Percentiles rank a stretch among this genome's conserved stretches.
Evolutionary conservation across 2,888 invertebrate genomes (phyloP).

Genomic region (Muschampia plurimacula): DNA sequence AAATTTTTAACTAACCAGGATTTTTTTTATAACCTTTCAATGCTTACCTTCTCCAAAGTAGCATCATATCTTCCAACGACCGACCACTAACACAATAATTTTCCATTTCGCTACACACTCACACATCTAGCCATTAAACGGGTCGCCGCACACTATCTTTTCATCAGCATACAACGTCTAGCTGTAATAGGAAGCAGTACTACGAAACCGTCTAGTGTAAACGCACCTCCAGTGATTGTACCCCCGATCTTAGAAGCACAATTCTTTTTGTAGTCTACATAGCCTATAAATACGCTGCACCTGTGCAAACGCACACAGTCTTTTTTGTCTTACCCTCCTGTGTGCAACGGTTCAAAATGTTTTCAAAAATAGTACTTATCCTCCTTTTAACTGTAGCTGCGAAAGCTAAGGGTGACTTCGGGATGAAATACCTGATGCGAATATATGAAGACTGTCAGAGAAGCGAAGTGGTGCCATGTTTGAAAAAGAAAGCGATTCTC

Average conservation of each 20-base stretch:
- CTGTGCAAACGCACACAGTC: conserved; percentile 74
- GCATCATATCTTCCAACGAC: conserved; percentile 48
- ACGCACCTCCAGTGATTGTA: conserved; percentile 51
- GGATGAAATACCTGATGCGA: conserved; percentile 88
- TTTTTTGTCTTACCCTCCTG: conserved; percentile 73
- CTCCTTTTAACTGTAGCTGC: conserved; percentile 57
- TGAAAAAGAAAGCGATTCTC: conserved; percentile 92
- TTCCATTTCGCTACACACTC: conserved; percentile 62
- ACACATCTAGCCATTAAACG: conserved; percentile 48
- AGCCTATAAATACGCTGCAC: conserved; percentile 77
- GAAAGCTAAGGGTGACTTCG: conserved; percentile 74
- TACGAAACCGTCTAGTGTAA: conserved; percentile 41
- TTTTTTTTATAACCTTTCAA: not conserved
- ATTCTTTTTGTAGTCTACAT: conserved; percentile 65
- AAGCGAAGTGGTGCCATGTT: conserved; percentile 89
- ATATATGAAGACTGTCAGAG: conserved; percentile 92
- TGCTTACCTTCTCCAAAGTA: conserved; percentile 44
- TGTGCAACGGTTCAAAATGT: conserved; percentile 59
- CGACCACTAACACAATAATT: conserved; percentile 55
- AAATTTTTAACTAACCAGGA: not conserved
- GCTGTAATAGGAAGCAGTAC: conserved; percentile 12
- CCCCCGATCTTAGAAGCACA: conserved; percentile 64
- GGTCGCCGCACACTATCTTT: conserved; percentile 44
- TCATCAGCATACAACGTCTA: conserved; percentile 31
- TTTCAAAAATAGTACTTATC: conserved; percentile 56